These are phyloP conservation scores for Odontamblyopus rebecca DNA, from an alignment of 2,797 vertebrate genomes.

Conservation along the genomic window DNA sequence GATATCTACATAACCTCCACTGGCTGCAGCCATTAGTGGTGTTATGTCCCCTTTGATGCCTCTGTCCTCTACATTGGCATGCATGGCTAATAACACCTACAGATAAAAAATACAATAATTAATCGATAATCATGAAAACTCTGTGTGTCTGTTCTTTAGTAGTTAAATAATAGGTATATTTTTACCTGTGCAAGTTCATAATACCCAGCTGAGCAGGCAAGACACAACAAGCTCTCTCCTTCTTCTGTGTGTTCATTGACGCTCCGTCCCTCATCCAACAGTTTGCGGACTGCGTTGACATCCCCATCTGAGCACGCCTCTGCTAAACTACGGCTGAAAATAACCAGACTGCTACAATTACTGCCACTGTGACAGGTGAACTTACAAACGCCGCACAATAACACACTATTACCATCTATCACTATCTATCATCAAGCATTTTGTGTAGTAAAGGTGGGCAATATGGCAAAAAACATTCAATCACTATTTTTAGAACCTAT, in stretches of 20 bases:
- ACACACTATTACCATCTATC: too few species aligned
- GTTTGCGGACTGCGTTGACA: conserved; percentile 96
- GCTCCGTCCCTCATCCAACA: conserved; percentile 96
- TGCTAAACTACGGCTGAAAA: conserved; percentile 98
- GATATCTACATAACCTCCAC: conserved; percentile 96
- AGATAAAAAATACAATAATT: not conserved
- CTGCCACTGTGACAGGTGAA: conserved; percentile 81
- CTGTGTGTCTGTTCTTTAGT: not conserved
- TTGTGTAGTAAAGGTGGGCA: not conserved
- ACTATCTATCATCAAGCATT: not conserved
- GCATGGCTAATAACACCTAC: conserved; percentile 96
- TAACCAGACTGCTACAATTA: conserved; percentile 89
- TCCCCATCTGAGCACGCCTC: conserved; percentile 99
- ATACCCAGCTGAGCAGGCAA: conserved; percentile 98
- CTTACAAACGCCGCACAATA: conserved; percentile 58
- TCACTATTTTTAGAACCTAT: not conserved
- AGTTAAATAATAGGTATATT: conserved; percentile 2
- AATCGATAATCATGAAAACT: not conserved
- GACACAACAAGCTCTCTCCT: conserved; percentile 96
- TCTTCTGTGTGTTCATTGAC: conserved; percentile 99
- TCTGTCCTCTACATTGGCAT: conserved; percentile 96
- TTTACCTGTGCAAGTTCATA: conserved; percentile 98
- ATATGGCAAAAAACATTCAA: not conserved
- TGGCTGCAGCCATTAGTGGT: conserved; percentile 97
- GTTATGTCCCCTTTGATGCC: conserved; percentile 99